These are phyloP conservation scores for Rotaria socialis DNA, from an alignment of 2,888 invertebrate species.

Conservation along the genomic window DNA sequence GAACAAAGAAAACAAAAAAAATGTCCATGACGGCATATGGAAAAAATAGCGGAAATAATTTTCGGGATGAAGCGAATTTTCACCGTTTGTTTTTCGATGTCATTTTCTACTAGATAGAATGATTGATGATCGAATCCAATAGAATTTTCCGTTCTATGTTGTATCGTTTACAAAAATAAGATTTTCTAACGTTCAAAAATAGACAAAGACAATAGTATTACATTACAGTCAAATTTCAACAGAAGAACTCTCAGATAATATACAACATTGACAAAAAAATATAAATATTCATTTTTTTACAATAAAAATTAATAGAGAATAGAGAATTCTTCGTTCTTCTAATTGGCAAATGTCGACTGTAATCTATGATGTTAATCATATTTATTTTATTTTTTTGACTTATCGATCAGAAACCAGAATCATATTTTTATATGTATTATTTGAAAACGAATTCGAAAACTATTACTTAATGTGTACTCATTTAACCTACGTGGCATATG, in stretches of 20 bases:
- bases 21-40: background rate
- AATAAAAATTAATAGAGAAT: no score
- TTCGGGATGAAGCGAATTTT: background rate
- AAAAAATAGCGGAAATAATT: background rate
- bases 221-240: background rate
- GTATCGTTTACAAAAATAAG: background rate
- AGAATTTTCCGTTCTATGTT: background rate
- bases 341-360: background rate
- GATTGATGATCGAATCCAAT: constrained; percentile 3
- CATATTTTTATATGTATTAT: background rate
- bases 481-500: background rate
- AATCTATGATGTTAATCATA: background rate
- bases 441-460: background rate
- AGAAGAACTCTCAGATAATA: background rate
- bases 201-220: background rate
- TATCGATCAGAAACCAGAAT: background rate
- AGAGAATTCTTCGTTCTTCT: no score
- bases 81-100: background rate
- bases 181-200: background rate
- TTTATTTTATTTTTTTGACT: background rate
- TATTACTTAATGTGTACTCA: no score
- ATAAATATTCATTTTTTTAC: no score
- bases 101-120: background rate
- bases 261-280: no score
- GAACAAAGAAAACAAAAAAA: background rate